These are phyloP conservation scores for Acronicta alni DNA, from an alignment of 2,888 invertebrate species.

Conservation along the genomic window DNA sequence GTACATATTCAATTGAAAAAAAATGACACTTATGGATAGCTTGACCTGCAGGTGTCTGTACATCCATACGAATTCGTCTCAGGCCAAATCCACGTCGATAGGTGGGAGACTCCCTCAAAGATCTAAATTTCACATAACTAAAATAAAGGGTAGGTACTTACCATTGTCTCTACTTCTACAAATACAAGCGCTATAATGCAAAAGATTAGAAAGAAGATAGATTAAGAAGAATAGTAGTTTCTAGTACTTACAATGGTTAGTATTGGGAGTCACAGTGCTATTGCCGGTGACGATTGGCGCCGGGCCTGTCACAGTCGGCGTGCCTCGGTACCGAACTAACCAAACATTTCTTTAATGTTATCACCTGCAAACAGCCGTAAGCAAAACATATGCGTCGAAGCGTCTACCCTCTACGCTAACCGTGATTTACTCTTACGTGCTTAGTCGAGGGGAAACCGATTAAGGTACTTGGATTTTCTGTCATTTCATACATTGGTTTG, in stretches of 20 bases:
- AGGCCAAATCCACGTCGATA: too few relatives aligned
- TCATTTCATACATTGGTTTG: constrained; percentile 1
- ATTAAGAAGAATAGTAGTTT: constrained; percentile 21
- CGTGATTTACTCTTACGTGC: constrained; percentile 35
- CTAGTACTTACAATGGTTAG: constrained; percentile 79
- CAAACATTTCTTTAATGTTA: constrained; percentile 88
- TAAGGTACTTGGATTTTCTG: background rate
- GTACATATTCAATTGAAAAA: too few relatives aligned
- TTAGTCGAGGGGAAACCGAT: constrained; percentile 14
- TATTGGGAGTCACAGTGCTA: constrained; percentile 71
- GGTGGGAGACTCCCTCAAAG: too few relatives aligned
- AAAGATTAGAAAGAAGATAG: constrained; percentile 39
- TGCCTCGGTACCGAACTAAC: constrained; percentile 87
- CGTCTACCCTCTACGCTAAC: constrained; percentile 71
- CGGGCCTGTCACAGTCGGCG: constrained; percentile 53
- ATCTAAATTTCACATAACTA: too few relatives aligned
- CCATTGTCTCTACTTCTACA: constrained; percentile 28
- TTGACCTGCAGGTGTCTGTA: too few relatives aligned
- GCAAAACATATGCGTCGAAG: constrained; percentile 83
- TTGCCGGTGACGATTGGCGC: constrained; percentile 56
- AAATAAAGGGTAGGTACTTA: constrained; percentile 8
- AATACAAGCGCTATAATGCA: constrained; percentile 50
- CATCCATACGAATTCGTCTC: too few relatives aligned
- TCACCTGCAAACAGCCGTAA: constrained; percentile 86
- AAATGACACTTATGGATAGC: too few relatives aligned